Evolutionary conservation across 2,888 invertebrate species (phyloP).

Genomic region (Ectobius pallidus): DNA sequence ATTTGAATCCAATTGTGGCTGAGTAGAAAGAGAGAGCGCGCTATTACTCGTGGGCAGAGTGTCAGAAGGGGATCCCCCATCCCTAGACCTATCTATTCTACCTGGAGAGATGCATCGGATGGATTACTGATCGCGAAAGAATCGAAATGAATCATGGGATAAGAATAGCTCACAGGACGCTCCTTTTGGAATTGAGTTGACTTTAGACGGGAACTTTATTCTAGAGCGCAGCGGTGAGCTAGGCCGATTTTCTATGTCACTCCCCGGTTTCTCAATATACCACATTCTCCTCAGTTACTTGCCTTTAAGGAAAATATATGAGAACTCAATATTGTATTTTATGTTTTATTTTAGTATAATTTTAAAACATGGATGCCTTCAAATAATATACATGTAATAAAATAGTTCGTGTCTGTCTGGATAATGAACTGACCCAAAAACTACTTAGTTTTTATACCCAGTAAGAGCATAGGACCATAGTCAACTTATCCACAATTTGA

Average conservation of each 20-base stretch:
- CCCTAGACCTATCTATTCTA: background rate
- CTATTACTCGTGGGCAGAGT: background rate
- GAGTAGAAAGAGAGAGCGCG: background rate
- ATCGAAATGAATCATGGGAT: constrained; percentile 30
- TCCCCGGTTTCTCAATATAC: too few relatives aligned
- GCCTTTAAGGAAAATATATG: too few relatives aligned
- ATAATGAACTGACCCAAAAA: too few relatives aligned
- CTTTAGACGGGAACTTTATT: constrained; percentile 2
- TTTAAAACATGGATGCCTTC: too few relatives aligned
- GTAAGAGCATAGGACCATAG: too few relatives aligned
- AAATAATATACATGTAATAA: too few relatives aligned
- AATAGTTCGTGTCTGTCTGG: too few relatives aligned
- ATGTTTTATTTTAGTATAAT: too few relatives aligned
- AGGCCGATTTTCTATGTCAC: constrained; percentile 22
- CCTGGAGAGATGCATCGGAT: constrained; percentile 19
- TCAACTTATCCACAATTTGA: too few relatives aligned
- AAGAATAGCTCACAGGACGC: constrained; percentile 16
- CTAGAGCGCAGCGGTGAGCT: background rate
- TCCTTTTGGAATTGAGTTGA: constrained; percentile 20
- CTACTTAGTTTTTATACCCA: too few relatives aligned
- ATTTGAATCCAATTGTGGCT: constrained; percentile 24
- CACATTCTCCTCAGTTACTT: too few relatives aligned
- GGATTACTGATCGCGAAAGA: constrained; percentile 23
- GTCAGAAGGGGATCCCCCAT: background rate
- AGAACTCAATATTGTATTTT: too few relatives aligned